Conservation (phyloP, 30 jellyfish, hydroid and myxozoan genomes). For the Pseudorhiza aurosa region DNA sequence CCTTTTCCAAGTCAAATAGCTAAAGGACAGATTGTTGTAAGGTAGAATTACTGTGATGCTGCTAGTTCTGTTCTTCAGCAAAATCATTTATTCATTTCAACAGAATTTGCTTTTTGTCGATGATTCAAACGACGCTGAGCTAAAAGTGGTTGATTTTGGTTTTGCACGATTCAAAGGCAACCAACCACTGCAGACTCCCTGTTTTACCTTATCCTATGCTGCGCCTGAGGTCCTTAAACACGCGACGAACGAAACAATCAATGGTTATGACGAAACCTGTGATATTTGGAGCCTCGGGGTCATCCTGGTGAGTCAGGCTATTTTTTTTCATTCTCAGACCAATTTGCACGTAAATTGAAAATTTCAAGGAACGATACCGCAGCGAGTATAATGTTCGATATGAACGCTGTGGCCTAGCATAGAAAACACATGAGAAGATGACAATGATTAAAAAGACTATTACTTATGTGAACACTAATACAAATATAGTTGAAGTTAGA, state of each 20-base stretch:
- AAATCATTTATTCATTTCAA: not conserved
- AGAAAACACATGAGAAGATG: not conserved
- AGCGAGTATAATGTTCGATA: not conserved
- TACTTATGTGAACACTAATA: no score
- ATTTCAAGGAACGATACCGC: not conserved
- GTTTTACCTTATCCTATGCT: constrained; percentile 94
- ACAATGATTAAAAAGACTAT: not conserved
- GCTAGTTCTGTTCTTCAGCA: no score
- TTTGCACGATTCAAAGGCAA: constrained; percentile 88
- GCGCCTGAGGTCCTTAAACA: constrained; percentile 95
- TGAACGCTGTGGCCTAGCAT: not conserved
- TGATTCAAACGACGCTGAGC: constrained; percentile 79
- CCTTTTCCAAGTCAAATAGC: no score
- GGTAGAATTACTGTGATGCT: no score
- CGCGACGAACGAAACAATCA: constrained; percentile 85
- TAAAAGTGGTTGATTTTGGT: constrained; percentile 96
- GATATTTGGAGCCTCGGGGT: constrained; percentile 98
- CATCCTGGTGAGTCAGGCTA: constrained; percentile 69
- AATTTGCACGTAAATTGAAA: no score
- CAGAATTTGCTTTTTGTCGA: constrained; percentile 90
- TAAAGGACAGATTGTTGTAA: no score
- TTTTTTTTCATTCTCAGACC: no score
- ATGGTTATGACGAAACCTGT: constrained; percentile 93
- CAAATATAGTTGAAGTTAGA: no score
- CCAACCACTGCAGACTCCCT: constrained; percentile 96